These are phyloP conservation scores for Lamproptera curius DNA, from an alignment of 2,888 invertebrate genomes.

Conservation along the genomic window DNA sequence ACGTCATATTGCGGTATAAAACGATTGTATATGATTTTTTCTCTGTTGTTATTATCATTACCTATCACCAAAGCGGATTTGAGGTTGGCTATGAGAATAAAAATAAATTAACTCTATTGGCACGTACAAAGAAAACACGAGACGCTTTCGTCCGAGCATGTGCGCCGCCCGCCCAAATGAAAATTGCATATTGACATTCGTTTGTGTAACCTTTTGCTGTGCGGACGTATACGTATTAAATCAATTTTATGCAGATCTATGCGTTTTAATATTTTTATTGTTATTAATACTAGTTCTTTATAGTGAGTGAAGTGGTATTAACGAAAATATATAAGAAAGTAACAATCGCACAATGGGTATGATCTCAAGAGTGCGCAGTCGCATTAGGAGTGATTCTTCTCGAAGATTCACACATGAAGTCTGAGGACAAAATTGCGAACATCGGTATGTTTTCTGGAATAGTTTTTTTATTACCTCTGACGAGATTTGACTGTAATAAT, in stretches of 20 bases:
- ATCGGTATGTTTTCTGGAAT: constrained; percentile 81
- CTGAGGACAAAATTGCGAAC: constrained; percentile 84
- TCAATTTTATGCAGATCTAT: neutral
- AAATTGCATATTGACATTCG: constrained; percentile 65
- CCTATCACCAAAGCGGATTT: constrained; percentile 2
- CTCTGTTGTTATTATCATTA: neutral
- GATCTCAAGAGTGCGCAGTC: constrained; percentile 83
- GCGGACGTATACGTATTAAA: constrained; percentile 28
- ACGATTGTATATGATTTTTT: constrained; percentile 1
- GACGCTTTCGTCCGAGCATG: constrained; percentile 31
- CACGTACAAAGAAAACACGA: constrained; percentile 19
- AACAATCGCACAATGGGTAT: constrained; percentile 77
- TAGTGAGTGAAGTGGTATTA: constrained; percentile 6
- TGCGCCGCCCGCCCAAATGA: constrained; percentile 39
- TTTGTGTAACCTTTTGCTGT: constrained; percentile 46
- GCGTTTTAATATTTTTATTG: neutral
- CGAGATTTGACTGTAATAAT: neutral
- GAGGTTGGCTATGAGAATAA: constrained; percentile 32
- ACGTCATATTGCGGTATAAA: constrained; percentile 31
- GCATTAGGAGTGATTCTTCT: constrained; percentile 81
- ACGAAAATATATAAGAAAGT: constrained; percentile 1
- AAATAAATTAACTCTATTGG: constrained; percentile 30
- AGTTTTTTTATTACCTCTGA: neutral
- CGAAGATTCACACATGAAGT: constrained; percentile 80
- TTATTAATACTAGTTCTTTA: neutral